A percentile compares a stretch with the other conserved stretches of the same genome.
These are phyloP conservation scores for Zaprionus bogoriensis DNA, from an alignment of 2,888 invertebrate genomes.

Conservation along the genomic window DNA sequence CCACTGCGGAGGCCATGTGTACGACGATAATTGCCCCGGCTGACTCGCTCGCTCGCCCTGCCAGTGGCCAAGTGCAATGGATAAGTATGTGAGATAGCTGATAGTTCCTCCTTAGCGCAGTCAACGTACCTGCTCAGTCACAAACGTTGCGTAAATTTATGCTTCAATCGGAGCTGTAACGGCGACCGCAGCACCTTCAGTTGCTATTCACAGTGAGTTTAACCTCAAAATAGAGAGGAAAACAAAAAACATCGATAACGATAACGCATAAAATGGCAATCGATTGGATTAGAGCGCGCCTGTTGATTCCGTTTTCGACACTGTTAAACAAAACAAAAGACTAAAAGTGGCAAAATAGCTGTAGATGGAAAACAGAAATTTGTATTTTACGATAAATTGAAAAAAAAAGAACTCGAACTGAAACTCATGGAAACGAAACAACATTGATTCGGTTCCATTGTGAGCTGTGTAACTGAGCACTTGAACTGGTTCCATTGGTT, in stretches of 20 bases:
- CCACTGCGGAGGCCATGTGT: conserved; percentile 84
- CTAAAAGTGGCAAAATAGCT: too few relatives aligned
- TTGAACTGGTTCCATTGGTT: too few relatives aligned
- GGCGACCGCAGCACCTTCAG: neutral
- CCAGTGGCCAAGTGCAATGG: neutral
- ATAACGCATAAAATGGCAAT: neutral
- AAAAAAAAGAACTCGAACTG: neutral
- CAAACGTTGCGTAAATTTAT: conserved; percentile 43
- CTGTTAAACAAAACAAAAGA: too few relatives aligned
- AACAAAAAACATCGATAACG: neutral
- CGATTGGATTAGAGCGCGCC: neutral
- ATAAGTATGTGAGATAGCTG: neutral
- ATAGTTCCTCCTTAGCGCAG: neutral
- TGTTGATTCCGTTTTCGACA: neutral
- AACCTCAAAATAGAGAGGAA: conserved; percentile 45
- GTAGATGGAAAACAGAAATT: too few relatives aligned
- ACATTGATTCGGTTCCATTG: neutral
- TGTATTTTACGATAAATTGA: too few relatives aligned
- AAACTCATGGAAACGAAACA: neutral
- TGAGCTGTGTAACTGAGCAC: neutral
- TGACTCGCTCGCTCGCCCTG: neutral
- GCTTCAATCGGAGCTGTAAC: neutral
- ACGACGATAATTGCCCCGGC: conserved; percentile 9
- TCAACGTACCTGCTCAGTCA: conserved; percentile 14
- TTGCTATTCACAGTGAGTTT: conserved; percentile 7